Evolutionary conservation across 2,888 invertebrate species (phyloP).

Genomic region (Pterostichus madidus): DNA sequence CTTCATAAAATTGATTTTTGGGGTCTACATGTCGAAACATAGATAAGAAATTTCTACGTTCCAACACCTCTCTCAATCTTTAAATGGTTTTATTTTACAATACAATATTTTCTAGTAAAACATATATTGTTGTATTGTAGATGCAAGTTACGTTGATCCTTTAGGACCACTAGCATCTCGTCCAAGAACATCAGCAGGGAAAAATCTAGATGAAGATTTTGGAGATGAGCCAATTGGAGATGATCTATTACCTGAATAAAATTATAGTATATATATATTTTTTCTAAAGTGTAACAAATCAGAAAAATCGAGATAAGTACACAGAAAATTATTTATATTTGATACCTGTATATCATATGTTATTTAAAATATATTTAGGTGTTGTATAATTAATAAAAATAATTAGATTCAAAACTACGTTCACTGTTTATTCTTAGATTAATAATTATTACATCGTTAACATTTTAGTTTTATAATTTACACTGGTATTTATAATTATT

Average conservation of each 20-base stretch:
- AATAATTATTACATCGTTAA: slow-evolving; percentile 20
- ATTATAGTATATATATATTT: slow-evolving; percentile 12
- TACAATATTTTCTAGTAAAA: no score
- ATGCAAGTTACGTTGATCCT: slow-evolving; percentile 80
- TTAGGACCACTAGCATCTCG: slow-evolving; percentile 80
- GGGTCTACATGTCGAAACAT: no score
- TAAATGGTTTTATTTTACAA: no score
- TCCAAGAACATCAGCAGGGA: slow-evolving; percentile 80
- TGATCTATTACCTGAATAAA: slow-evolving; percentile 85
- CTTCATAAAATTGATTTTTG: no score
- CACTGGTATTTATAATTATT: slow-evolving; percentile 43
- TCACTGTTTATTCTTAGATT: slow-evolving; percentile 13
- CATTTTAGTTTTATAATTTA: slow-evolving; percentile 22
- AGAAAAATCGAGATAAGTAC: no score
- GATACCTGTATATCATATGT: not conserved
- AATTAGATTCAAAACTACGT: slow-evolving; percentile 19
- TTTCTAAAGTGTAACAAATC: slow-evolving; percentile 33
- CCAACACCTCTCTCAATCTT: no score
- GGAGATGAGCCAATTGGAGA: slow-evolving; percentile 87
- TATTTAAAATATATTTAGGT: not conserved
- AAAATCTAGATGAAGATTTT: slow-evolving; percentile 83
- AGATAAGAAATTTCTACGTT: no score
- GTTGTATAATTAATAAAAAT: slow-evolving; percentile 6
- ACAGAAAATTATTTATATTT: slow-evolving; percentile 3
- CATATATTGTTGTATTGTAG: slow-evolving; percentile 72